Base-by-base conservation (phyloP, 1,140 invertebrate species). In the Ylistrum balloti region DNA sequence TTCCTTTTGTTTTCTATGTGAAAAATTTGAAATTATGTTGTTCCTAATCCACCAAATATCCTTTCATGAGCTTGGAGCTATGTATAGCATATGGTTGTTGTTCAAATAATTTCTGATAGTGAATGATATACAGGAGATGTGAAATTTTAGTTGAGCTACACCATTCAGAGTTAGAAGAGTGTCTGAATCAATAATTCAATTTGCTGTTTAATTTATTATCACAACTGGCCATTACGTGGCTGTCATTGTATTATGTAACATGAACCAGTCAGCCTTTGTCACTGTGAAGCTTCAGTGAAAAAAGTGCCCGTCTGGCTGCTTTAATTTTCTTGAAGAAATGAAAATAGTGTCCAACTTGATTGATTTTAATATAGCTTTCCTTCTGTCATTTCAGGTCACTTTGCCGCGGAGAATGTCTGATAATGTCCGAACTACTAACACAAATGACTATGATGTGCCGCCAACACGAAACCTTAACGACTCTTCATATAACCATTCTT, bases 371-470 rank as follows among this genome's bases (percentile, higher is more conserved):
- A 45, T 17, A 38, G 41, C 41, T 1, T 45, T 45, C 17, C 41
- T 45, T 45, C 22, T 74, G 22, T 74, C 56, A 28, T 74, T 74
- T 22, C 56, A 74, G 56, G n/a, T 5, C 22, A 74, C 56, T 3
- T 74, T 74, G 56, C 56, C 56, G 5, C 56, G 56, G 56, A 74
- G 56, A 74, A 74, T 28, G 56, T 74, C 56, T 5, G n/a, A 74
- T 74, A 28, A 74, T 28, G 11, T 28, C n/a, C n/a, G 56, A 74
- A 7, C 22, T 74, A 74, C 22, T 5, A 74, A n/a, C 22, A 74
- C n/a, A 11, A 74, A 95, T 33, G 94, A 96, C 74, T 97, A 96
- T 95, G 97, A 97, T 95, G 95, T 96, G 17, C 96, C 96, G 89
- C 96, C 96, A 32, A 90, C 94, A 92, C 90, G 91, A 56, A 93